phyloP scores from a whole-genome alignment of 2,797 vertebrate species.

The Mormyrops attenuatus region DNA sequence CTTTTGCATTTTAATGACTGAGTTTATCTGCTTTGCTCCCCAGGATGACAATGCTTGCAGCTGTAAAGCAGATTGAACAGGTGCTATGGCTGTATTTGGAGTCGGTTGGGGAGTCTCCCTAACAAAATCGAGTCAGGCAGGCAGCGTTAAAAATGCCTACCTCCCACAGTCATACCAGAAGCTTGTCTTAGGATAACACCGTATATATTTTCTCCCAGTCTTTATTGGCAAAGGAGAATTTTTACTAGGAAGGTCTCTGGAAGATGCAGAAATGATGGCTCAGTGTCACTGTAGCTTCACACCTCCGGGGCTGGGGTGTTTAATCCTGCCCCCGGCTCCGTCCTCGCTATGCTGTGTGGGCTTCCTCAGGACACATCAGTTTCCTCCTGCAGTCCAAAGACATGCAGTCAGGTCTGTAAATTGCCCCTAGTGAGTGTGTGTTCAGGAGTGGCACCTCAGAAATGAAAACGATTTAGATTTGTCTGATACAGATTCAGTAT shows the following conservation, averaged over 20 bases:
- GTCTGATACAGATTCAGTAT: neutral
- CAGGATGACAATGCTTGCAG: neutral
- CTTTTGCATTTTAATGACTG: neutral
- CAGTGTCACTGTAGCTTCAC: neutral
- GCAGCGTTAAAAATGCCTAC: neutral
- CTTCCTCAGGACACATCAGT: neutral
- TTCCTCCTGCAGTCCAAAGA: neutral
- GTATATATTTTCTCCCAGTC: neutral
- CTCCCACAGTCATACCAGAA: neutral
- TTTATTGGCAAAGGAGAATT: neutral
- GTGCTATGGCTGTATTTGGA: neutral
- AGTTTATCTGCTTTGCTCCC: neutral
- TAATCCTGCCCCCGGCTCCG: neutral
- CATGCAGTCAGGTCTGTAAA: neutral
- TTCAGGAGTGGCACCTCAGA: neutral
- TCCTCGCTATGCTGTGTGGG: neutral
- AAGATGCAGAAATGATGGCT: neutral
- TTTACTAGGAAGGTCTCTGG: neutral
- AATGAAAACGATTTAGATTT: neutral
- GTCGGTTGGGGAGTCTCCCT: neutral
- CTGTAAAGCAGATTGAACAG: neutral
- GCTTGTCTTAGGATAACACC: neutral
- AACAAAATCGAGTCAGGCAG: neutral
- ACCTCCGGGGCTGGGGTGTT: neutral
- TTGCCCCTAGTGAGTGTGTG: neutral